Conservation (phyloP, 2,113 vertebrate species). For the Siphamia tubifer region DNA sequence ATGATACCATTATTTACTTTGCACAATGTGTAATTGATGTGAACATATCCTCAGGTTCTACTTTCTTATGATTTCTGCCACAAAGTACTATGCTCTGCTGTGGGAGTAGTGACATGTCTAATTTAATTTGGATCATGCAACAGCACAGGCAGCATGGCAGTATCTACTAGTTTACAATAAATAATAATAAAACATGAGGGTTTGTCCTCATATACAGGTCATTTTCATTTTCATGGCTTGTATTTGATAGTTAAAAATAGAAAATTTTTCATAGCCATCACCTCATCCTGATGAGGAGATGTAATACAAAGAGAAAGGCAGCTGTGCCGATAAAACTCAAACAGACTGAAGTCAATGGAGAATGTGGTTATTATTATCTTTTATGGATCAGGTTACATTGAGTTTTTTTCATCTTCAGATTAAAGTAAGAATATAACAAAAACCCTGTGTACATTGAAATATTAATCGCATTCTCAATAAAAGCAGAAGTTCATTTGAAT, state of each 20-base stretch:
- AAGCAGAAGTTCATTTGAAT: conserved; percentile 15
- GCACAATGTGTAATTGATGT: conserved; percentile 62
- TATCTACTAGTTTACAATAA: background rate
- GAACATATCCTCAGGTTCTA: conserved; percentile 63
- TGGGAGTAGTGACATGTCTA: conserved; percentile 35
- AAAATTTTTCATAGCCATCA: conserved; percentile 22
- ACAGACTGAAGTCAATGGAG: background rate
- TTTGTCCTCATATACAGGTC: conserved; percentile 15
- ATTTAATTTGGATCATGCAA: conserved; percentile 46
- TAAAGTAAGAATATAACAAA: conserved; percentile 3
- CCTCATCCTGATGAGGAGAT: background rate
- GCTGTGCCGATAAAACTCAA: conserved; percentile 14
- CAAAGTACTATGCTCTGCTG: conserved; percentile 41
- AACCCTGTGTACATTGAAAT: conserved; percentile 27
- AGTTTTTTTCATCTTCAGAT: background rate
- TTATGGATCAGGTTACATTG: conserved; percentile 1
- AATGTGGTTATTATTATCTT: background rate
- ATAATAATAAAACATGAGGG: conserved; percentile 2
- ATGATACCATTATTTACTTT: conserved; percentile 57
- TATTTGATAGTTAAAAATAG: conserved; percentile 44
- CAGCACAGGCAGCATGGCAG: background rate
- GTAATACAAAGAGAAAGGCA: conserved; percentile 7
- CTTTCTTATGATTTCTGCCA: conserved; percentile 47
- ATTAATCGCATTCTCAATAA: conserved; percentile 22
- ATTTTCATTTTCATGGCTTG: conserved; percentile 1